Evolutionary conservation across 2,888 invertebrate genomes (phyloP), one percentile per base, ranked within the genome.

Genomic region (Pimpla rufipes): DNA sequence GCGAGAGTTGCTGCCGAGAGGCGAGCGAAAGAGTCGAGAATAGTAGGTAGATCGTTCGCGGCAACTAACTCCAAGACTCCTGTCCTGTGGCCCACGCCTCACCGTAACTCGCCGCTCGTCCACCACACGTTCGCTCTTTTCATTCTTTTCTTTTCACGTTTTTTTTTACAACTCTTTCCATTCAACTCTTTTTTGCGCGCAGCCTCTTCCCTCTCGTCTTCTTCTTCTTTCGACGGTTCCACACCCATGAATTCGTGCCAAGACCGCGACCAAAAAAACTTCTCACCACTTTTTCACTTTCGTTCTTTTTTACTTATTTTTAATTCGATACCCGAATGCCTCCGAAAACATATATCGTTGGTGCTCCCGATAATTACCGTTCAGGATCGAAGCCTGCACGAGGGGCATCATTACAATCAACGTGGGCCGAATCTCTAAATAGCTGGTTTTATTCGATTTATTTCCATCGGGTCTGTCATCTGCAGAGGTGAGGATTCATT

Each of bases 331-430:
- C 68, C 50, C 45, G 57, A 74, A 77, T 80, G 77, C 79, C 77
- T 77, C 29, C 52, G 80, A 80, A 80, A 80, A 83, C 77, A 80
- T 80, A 74, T 80, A 78, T 83, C 73, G 79, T 50, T 68, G 76
- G 29, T 67, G 77, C 77, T 73, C 73, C 64, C 68, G 77, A 78
- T 80, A 83, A 83, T 83, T 83, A 83, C 73, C 64, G 68, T 45
- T 80, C 80, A 18, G 42, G 73, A 83, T 83, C 79, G 79, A 73
- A 71, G 42, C 16, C 42, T 67, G 47, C 68, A 29, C 68, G 67
- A 40, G 71, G 35, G n/a, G 45, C 79, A 74, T 83, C 74, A 78
- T 83, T 77, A 80, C 73, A 79, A 80, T 74, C 80, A 77, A 80
- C 77, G 80, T 37, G 83, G 55, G 73, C 77, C 77, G 80, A 73